A percentile compares a stretch with the other conserved stretches of the same genome.
Evolutionary conservation across 2,797 vertebrate genomes (phyloP).

Genomic region (Siniperca scherzeri): DNA sequence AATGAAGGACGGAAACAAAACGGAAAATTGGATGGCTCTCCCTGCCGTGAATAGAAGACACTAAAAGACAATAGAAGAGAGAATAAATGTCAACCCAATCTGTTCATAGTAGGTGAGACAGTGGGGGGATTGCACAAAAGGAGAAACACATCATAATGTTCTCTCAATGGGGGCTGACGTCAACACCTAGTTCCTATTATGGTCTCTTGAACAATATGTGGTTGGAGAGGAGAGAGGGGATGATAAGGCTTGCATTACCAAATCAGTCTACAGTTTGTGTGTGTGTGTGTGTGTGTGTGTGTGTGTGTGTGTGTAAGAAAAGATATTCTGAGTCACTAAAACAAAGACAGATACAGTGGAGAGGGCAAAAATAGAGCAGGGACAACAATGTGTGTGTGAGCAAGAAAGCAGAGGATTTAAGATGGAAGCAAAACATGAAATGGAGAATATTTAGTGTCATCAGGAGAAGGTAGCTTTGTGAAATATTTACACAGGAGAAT

Average conservation of each 20-base stretch:
- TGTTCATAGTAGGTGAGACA: conserved; percentile 44
- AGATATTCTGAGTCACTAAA: conserved; percentile 43
- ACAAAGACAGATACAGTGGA: conserved; percentile 48
- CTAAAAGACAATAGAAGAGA: conserved; percentile 56
- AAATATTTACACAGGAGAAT: conserved; percentile 56
- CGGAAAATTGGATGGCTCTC: conserved; percentile 51
- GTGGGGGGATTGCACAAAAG: conserved; percentile 53
- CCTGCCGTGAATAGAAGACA: conserved; percentile 48
- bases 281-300: conserved; percentile 18
- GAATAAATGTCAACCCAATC: conserved; percentile 63
- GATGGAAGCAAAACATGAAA: conserved; percentile 17
- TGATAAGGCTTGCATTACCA: conserved; percentile 60
- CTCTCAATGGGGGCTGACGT: conserved; percentile 67
- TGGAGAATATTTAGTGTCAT: conserved; percentile 39
- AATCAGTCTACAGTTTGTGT: conserved; percentile 35
- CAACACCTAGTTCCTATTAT: conserved; percentile 64
- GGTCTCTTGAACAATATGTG: conserved; percentile 64
- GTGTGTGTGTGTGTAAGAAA: conserved; percentile 16
- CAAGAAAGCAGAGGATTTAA: conserved; percentile 12
- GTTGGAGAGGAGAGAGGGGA: conserved; percentile 45
- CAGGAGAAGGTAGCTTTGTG: conserved; percentile 52
- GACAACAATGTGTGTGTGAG: conserved; percentile 10
- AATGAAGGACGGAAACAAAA: conserved; percentile 50
- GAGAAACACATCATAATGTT: conserved; percentile 68
- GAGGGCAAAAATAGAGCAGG: conserved; percentile 25